Evolutionary conservation across 2,113 vertebrate species (phyloP).

Genomic region (Pantherophis guttatus): DNA sequence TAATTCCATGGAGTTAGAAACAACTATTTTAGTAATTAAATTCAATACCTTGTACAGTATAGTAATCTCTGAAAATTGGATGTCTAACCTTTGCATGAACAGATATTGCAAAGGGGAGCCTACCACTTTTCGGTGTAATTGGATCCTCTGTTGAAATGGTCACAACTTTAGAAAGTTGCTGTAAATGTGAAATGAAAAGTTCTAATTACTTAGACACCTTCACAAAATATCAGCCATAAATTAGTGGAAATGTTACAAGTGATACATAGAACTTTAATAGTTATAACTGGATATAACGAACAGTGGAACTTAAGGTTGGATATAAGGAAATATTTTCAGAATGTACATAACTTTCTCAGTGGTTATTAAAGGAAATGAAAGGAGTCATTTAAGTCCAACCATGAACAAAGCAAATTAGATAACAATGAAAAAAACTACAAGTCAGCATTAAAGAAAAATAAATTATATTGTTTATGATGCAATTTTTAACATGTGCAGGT

Average conservation of each 20-base stretch:
- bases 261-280: constrained; percentile 22
- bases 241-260: background rate
- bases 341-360: background rate
- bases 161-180: background rate
- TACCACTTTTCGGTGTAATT: background rate
- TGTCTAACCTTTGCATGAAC: background rate
- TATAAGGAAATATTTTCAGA: constrained; percentile 40
- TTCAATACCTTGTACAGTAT: background rate
- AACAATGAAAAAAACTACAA: background rate
- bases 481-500: background rate
- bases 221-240: constrained; percentile 11
- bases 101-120: background rate
- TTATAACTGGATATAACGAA: constrained; percentile 15
- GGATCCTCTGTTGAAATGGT: background rate
- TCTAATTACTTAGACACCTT: background rate
- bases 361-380: constrained; percentile 35
- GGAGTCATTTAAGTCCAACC: background rate
- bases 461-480: background rate
- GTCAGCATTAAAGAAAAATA: background rate
- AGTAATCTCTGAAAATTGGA: background rate
- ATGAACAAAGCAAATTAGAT: constrained; percentile 5
- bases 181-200: background rate
- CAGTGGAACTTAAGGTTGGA: constrained; percentile 38
- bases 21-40: background rate
- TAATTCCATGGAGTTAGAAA: background rate